Percentiles rank a stretch among this genome's conserved stretches.
These are phyloP conservation scores for Drosophila conformis DNA, from an alignment of 2,888 invertebrate species.

Conservation along the genomic window DNA sequence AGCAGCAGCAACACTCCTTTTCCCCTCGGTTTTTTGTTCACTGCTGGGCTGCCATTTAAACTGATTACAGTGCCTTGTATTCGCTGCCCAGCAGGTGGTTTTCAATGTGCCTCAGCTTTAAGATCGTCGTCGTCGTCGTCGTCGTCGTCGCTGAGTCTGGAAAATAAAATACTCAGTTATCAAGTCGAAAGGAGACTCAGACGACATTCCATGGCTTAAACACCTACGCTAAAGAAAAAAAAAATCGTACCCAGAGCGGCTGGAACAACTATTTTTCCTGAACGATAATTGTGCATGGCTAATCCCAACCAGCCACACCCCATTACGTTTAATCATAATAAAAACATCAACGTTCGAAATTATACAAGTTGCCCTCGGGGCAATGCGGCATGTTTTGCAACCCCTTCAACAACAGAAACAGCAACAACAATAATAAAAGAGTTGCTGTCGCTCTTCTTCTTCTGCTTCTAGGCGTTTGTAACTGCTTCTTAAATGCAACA, in stretches of 20 bases:
- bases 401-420: conserved; percentile 16
- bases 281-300: conserved; percentile 60
- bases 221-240: conserved; percentile 57
- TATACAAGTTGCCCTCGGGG: conserved; percentile 65
- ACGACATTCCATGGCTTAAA: conserved; percentile 51
- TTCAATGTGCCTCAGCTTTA: conserved; percentile 58
- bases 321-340: conserved; percentile 72
- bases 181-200: conserved; percentile 22
- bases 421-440: conserved; percentile 30
- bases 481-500: conserved; percentile 78
- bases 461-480: conserved; percentile 63
- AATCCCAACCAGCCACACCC: conserved; percentile 69
- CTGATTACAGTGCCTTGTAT: conserved; percentile 78
- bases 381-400: conserved; percentile 22
- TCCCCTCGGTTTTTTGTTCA: conserved; percentile 13
- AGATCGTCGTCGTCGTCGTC: conserved; percentile 17
- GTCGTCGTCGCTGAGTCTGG: conserved; percentile 63
- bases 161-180: conserved; percentile 44
- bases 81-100: conserved; percentile 79
- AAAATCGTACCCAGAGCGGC: neutral
- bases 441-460: conserved; percentile 30
- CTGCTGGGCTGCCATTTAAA: conserved; percentile 61
- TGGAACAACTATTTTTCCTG: conserved; percentile 45
- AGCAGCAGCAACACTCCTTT: conserved; percentile 1
- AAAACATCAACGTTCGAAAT: conserved; percentile 77